Evolutionary conservation across 2,797 vertebrate genomes (phyloP).

Genomic region (Pangasius mekongensis): DNA sequence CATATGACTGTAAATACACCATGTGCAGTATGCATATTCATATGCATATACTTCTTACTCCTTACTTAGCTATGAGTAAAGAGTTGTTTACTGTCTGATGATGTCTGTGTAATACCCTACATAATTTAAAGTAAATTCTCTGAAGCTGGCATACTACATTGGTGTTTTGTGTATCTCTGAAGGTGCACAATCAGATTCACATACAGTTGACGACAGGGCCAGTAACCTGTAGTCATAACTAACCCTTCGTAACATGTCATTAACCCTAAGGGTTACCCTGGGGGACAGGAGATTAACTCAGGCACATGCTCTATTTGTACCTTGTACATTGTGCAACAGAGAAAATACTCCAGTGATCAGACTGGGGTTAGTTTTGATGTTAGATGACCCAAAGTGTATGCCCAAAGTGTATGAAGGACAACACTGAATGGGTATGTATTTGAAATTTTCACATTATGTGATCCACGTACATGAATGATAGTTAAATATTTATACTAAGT

Average conservation of each 20-base stretch:
- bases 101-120: neutral
- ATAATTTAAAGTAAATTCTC: neutral
- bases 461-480: neutral
- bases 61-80: neutral
- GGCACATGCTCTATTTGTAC: constrained; percentile 36
- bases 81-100: neutral
- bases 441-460: neutral
- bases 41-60: neutral
- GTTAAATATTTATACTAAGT: neutral
- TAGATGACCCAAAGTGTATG: neutral
- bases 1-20: neutral
- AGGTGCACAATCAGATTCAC: constrained; percentile 20
- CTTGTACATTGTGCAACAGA: constrained; percentile 29
- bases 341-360: neutral
- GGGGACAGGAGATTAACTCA: constrained; percentile 34
- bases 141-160: neutral
- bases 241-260: constrained; percentile 42
- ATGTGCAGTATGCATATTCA: neutral
- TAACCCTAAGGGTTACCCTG: constrained; percentile 35
- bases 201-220: constrained; percentile 22
- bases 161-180: neutral
- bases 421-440: neutral
- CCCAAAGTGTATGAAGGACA: neutral
- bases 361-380: neutral
- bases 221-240: constrained; percentile 40